Conservation (phyloP, 2,113 vertebrate genomes). For the Heterochromis multidens region DNA sequence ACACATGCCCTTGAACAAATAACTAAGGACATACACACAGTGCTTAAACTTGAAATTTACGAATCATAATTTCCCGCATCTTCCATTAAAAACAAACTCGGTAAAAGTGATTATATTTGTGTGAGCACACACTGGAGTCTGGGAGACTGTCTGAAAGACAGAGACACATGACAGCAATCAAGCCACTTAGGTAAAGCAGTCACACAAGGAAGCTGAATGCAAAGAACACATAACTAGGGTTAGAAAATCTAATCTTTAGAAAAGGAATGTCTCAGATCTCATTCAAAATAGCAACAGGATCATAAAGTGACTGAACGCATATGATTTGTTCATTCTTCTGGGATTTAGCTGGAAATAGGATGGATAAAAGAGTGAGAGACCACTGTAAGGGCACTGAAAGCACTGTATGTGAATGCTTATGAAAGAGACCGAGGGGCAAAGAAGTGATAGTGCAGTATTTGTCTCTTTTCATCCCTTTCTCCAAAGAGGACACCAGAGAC, state of each 20-base stretch:
- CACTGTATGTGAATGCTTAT: not conserved
- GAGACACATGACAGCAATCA: slow-evolving; percentile 54
- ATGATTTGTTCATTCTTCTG: not conserved
- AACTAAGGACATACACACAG: not conserved
- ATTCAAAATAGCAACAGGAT: not conserved
- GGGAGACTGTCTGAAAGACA: not conserved
- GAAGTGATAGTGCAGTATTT: slow-evolving; percentile 15
- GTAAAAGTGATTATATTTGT: slow-evolving; percentile 20
- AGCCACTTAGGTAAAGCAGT: slow-evolving; percentile 23
- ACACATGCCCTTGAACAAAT: slow-evolving; percentile 1
- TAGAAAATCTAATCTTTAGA: slow-evolving; percentile 33
- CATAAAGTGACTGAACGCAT: not conserved
- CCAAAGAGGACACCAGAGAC: slow-evolving; percentile 74
- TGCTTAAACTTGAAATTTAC: slow-evolving; percentile 11
- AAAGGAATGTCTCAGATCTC: not conserved
- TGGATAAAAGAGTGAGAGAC: not conserved
- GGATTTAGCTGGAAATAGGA: not conserved
- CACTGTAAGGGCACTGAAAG: not conserved
- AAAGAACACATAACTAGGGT: slow-evolving; percentile 7
- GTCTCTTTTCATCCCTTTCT: slow-evolving; percentile 66
- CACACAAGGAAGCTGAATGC: slow-evolving; percentile 11
- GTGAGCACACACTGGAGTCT: not conserved
- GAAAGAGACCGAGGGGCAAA: not conserved
- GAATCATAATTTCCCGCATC: slow-evolving; percentile 13
- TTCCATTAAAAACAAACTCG: slow-evolving; percentile 28